A percentile compares a stretch with the other conserved stretches of the same genome.
Evolutionary conservation across 2,888 invertebrate genomes (phyloP).

Genomic region (Agapetus fuscipes): DNA sequence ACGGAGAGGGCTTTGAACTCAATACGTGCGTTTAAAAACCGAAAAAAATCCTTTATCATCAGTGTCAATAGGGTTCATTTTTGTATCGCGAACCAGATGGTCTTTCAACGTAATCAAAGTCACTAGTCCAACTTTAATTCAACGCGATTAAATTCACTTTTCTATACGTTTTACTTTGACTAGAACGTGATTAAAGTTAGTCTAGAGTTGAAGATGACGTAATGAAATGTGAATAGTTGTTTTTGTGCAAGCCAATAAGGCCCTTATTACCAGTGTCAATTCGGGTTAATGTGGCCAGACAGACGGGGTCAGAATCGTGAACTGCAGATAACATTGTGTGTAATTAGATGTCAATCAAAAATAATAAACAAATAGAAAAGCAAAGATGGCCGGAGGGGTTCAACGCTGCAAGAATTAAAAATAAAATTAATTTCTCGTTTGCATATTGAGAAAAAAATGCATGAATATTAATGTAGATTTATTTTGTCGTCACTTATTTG

Average conservation of each 20-base stretch:
- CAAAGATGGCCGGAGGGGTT: too few relatives aligned
- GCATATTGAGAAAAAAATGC: too few relatives aligned
- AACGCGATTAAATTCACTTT: too few relatives aligned
- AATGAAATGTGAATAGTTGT: too few relatives aligned
- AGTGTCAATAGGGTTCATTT: conserved; percentile 7
- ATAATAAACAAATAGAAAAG: conserved; percentile 6
- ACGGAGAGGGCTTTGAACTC: conserved; percentile 5
- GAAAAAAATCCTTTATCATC: conserved; percentile 25
- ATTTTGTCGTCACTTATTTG: too few relatives aligned
- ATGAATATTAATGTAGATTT: too few relatives aligned
- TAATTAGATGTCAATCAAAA: conserved; percentile 17
- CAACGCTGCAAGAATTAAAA: too few relatives aligned
- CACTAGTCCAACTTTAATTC: too few relatives aligned
- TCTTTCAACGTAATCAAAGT: too few relatives aligned
- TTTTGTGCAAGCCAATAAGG: conserved; percentile 1
- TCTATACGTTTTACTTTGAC: too few relatives aligned
- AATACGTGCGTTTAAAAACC: conserved; percentile 29
- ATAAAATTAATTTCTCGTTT: too few relatives aligned
- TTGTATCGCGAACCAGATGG: conserved; percentile 6
- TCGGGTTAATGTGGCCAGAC: not conserved
- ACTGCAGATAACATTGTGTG: conserved; percentile 10
- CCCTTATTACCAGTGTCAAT: not conserved
- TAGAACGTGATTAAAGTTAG: not conserved
- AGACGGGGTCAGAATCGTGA: conserved; percentile 1
- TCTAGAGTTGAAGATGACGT: not conserved